Evolutionary conservation across 2,797 vertebrate species (phyloP).

Genomic region (Chelon labrosus): DNA sequence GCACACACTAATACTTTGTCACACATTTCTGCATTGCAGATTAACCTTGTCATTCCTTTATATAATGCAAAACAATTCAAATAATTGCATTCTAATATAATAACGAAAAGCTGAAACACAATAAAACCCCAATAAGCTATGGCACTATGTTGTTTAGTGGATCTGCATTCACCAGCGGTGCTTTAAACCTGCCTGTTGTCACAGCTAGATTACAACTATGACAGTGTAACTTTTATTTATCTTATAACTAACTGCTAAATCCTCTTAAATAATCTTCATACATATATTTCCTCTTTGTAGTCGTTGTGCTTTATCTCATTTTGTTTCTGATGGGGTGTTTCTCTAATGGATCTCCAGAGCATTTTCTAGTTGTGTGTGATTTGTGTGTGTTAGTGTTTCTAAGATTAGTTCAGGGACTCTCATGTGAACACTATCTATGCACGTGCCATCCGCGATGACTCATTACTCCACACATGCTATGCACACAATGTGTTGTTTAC

Average conservation of each 20-base stretch:
- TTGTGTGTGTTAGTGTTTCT: conserved; percentile 13
- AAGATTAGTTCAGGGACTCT: conserved; percentile 54
- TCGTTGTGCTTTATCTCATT: conserved; percentile 29
- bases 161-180: background rate
- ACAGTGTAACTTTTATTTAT: conserved; percentile 22
- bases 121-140: background rate
- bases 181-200: conserved; percentile 23
- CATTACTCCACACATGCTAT: conserved; percentile 25
- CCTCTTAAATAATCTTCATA: conserved; percentile 16
- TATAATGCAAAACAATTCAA: background rate
- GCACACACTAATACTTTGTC: background rate
- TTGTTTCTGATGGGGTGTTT: conserved; percentile 40
- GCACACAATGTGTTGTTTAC: conserved; percentile 39
- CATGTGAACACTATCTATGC: conserved; percentile 38
- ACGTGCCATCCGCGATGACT: conserved; percentile 47
- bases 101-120: background rate
- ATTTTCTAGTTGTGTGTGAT: background rate
- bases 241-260: background rate
- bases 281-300: conserved; percentile 14
- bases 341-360: conserved; percentile 20
- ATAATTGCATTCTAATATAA: background rate
- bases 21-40: background rate
- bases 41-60: background rate
- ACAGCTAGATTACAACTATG: conserved; percentile 17
- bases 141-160: background rate